A percentile compares a stretch with the other conserved stretches of the same genome.
Evolutionary conservation across 2,113 vertebrate species (phyloP).

Genomic region (Rhizomys pruinosus): DNA sequence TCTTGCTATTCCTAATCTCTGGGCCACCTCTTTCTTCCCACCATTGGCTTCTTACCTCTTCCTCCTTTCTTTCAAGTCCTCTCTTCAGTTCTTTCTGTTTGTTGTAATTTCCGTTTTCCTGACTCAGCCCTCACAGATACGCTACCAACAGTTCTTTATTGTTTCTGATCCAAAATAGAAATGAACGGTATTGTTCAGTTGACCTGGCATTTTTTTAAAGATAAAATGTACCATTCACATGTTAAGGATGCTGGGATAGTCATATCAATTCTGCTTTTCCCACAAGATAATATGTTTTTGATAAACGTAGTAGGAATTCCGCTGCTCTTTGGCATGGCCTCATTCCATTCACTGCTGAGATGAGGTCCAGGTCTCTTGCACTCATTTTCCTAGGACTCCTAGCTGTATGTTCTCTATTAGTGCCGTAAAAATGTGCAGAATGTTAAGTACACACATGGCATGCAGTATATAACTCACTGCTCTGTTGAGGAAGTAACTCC

Average conservation of each 20-base stretch:
- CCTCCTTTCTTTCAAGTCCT: background rate
- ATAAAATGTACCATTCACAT: background rate
- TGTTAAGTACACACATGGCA: background rate
- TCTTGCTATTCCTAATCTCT: background rate
- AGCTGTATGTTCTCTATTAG: background rate
- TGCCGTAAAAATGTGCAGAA: background rate
- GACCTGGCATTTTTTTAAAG: background rate
- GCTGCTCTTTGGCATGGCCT: background rate
- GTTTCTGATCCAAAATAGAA: constrained; percentile 10
- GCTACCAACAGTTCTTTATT: background rate
- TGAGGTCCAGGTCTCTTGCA: background rate
- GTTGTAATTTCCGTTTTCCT: constrained; percentile 4
- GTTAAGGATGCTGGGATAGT: background rate
- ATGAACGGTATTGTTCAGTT: background rate
- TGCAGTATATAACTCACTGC: background rate
- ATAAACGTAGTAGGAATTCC: background rate
- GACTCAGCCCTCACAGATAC: background rate
- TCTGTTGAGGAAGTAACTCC: background rate
- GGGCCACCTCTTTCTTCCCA: background rate
- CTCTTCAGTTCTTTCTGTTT: constrained; percentile 41
- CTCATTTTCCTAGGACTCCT: background rate
- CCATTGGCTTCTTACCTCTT: background rate
- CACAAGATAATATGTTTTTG: background rate
- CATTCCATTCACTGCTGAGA: background rate
- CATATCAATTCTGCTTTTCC: background rate